These are phyloP conservation scores for Phytoseiulus persimilis DNA, from an alignment of 2,888 invertebrate genomes.

Conservation along the genomic window DNA sequence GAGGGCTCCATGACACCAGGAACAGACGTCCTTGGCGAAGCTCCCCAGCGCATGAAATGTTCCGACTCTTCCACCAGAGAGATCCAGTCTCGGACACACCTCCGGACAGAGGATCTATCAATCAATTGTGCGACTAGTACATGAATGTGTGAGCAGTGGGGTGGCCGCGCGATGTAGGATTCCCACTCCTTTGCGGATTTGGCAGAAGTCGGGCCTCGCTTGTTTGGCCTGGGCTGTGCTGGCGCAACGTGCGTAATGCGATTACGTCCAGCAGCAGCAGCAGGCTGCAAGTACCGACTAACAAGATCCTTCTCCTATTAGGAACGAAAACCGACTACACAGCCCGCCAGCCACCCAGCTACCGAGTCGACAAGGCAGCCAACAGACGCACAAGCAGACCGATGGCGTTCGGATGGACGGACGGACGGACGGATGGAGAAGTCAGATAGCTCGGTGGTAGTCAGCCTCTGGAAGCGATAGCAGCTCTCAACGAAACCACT, in stretches of 20 bases:
- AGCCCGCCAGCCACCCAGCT: not conserved
- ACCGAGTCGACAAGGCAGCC: not conserved
- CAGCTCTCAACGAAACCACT: not conserved
- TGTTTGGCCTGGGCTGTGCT: not conserved
- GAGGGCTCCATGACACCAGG: too few species aligned
- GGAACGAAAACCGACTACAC: slow-evolving; percentile 5
- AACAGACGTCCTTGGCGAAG: too few species aligned
- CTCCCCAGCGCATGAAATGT: too few species aligned
- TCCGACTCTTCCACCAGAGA: too few species aligned
- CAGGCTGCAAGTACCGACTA: not conserved
- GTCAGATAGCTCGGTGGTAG: not conserved
- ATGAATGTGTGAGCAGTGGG: not conserved
- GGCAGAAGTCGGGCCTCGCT: not conserved
- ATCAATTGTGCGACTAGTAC: not conserved
- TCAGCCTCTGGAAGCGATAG: not conserved
- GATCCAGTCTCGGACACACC: too few species aligned
- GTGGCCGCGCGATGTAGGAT: not conserved
- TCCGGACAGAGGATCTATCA: not conserved
- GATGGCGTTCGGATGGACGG: not conserved
- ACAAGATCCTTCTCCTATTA: slow-evolving; percentile 5
- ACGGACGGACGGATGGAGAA: not conserved
- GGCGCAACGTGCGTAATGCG: slow-evolving; percentile 5
- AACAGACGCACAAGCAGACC: not conserved
- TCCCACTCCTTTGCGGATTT: not conserved
- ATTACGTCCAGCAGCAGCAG: not conserved